phyloP scores from a whole-genome alignment of 2,113 vertebrate species.

The Rhynchomys soricoides region DNA sequence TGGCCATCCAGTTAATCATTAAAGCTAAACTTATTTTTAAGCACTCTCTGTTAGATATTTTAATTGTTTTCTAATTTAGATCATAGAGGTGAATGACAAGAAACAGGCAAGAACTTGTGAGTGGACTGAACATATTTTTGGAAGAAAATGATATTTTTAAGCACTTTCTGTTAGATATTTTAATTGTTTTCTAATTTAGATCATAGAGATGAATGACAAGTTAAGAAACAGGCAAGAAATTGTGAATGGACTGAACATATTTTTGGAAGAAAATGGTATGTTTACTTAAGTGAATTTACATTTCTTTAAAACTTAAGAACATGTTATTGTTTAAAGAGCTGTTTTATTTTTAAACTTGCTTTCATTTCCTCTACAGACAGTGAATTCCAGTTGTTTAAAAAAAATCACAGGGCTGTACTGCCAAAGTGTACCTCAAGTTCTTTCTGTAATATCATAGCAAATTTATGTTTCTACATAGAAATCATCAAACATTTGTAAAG shows the following conservation, averaged over 20 bases:
- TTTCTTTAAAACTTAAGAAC: slow-evolving; percentile 35
- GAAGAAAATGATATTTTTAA: slow-evolving; percentile 68
- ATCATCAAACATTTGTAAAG: background rate
- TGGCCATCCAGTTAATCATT: background rate
- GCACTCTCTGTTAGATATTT: slow-evolving; percentile 30
- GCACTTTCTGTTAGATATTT: slow-evolving; percentile 32
- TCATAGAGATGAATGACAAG: slow-evolving; percentile 64
- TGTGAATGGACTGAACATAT: slow-evolving; percentile 54
- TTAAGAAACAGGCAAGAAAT: slow-evolving; percentile 65
- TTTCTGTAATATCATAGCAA: background rate
- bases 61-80: slow-evolving; percentile 66
- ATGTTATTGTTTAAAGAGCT: background rate
- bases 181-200: slow-evolving; percentile 66
- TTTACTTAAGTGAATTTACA: slow-evolving; percentile 55
- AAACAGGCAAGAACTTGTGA: slow-evolving; percentile 66
- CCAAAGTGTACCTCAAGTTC: slow-evolving; percentile 6
- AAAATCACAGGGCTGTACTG: background rate
- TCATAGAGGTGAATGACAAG: slow-evolving; percentile 66
- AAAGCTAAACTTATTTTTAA: slow-evolving; percentile 43
- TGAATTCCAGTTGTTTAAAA: slow-evolving; percentile 2
- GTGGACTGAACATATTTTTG: slow-evolving; percentile 57
- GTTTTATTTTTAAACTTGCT: slow-evolving; percentile 41
- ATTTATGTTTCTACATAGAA: background rate
- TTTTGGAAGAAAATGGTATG: slow-evolving; percentile 71
- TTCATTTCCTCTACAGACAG: slow-evolving; percentile 40